phyloP scores from a whole-genome alignment of 2,888 invertebrate species.

The Polydrusus cervinus region DNA sequence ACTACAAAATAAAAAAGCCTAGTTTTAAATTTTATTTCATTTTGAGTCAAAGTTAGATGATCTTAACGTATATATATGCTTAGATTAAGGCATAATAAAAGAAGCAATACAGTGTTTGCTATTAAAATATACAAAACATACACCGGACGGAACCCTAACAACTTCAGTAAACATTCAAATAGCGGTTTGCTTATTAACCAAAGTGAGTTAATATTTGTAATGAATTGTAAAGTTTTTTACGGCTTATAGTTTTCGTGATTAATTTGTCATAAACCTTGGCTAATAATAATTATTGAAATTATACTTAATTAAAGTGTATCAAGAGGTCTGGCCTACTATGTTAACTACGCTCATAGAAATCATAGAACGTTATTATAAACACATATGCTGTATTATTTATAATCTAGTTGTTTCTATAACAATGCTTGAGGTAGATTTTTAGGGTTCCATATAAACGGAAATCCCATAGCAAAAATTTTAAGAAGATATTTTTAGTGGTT shows the following conservation, averaged over 20 bases:
- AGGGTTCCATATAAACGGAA: too few species aligned
- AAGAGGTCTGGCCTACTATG: conserved; percentile 18
- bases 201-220: conserved; percentile 47
- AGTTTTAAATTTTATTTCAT: too few species aligned
- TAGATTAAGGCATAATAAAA: not conserved
- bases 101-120: not conserved
- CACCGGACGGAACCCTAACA: not conserved
- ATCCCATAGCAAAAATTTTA: too few species aligned
- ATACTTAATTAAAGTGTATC: conserved; percentile 7
- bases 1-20: too few species aligned
- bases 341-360: not conserved
- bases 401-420: too few species aligned
- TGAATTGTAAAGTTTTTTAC: conserved; percentile 47
- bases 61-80: too few species aligned
- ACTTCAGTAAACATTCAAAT: conserved; percentile 11
- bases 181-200: conserved; percentile 27
- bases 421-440: too few species aligned
- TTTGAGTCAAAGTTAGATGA: too few species aligned
- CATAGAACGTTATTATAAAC: not conserved
- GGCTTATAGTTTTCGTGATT: conserved; percentile 43
- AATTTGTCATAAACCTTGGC: conserved; percentile 41
- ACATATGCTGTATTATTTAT: too few species aligned
- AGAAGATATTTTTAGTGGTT: too few species aligned
- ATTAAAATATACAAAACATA: conserved; percentile 5
- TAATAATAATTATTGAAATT: conserved; percentile 32